Conservation (phyloP, 1,140 invertebrate genomes). For the Euschistus heros region DNA sequence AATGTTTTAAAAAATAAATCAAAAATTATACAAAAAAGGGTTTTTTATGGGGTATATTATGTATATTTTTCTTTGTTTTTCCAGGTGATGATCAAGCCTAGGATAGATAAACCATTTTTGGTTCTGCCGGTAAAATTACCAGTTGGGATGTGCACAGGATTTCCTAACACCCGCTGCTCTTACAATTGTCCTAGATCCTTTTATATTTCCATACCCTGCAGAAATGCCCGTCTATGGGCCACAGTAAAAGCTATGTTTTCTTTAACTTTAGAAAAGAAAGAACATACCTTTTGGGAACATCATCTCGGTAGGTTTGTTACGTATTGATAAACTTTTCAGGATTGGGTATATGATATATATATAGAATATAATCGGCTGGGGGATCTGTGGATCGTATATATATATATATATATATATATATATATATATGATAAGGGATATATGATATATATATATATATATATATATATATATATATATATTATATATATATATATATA, state of each 20-base stretch:
- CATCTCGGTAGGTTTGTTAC: background rate
- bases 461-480: background rate
- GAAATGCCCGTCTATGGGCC: constrained; percentile 1
- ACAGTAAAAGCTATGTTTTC: constrained; percentile 3
- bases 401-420: too few relatives aligned
- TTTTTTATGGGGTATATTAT: too few relatives aligned
- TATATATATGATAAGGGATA: too few relatives aligned
- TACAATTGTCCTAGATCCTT: background rate
- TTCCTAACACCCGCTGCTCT: background rate
- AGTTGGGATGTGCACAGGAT: background rate
- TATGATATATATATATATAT: too few relatives aligned
- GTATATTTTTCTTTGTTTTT: too few relatives aligned
- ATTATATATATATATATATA: background rate
- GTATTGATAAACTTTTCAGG: background rate
- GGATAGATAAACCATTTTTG: background rate
- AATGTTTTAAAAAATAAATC: background rate
- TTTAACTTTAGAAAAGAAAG: background rate
- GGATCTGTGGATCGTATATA: too few relatives aligned
- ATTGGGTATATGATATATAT: background rate
- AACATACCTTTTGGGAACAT: background rate
- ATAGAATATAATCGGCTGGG: background rate
- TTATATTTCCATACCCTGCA: background rate
- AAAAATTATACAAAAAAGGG: background rate
- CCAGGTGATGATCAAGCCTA: background rate
- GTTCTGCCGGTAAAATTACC: background rate